A percentile compares a stretch with the other conserved stretches of the same genome.
Conservation (phyloP, 2,113 vertebrate species). For the Donacobius atricapilla region DNA sequence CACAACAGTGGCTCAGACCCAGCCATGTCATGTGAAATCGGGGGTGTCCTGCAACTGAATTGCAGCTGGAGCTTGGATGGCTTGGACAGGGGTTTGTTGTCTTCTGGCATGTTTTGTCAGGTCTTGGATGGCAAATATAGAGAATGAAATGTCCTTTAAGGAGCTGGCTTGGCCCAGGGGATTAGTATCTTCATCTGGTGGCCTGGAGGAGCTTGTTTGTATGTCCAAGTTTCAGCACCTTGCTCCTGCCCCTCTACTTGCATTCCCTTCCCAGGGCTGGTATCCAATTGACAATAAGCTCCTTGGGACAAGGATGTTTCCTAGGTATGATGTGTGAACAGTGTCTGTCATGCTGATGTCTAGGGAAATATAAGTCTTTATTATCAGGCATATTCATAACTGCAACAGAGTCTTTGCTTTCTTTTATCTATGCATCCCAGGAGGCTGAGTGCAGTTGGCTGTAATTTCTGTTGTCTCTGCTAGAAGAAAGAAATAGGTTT, state of each 20-base stretch:
- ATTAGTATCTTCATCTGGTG: not conserved
- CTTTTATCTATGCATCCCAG: not conserved
- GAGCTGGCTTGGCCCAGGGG: not conserved
- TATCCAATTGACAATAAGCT: not conserved
- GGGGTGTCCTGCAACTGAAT: not conserved
- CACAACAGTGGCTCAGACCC: rapidly evolving
- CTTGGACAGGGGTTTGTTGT: not conserved
- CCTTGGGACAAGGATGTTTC: not conserved
- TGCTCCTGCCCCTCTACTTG: not conserved
- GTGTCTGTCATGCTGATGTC: not conserved
- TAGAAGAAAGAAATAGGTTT: not conserved
- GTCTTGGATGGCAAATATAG: not conserved
- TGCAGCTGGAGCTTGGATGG: not conserved
- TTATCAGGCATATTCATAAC: not conserved
- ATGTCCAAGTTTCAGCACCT: not conserved
- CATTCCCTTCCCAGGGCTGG: not conserved
- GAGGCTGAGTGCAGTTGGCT: not conserved
- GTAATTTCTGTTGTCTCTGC: not conserved
- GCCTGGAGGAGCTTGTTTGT: not conserved
- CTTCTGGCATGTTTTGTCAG: not conserved
- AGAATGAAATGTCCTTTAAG: not conserved
- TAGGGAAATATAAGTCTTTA: not conserved
- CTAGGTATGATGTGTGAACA: not conserved
- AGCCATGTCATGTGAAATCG: not conserved
- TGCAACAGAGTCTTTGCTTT: not conserved